A percentile compares a stretch with the other conserved stretches of the same genome.
Evolutionary conservation across 2,888 invertebrate species (phyloP).

Genomic region (Graphium colonna): DNA sequence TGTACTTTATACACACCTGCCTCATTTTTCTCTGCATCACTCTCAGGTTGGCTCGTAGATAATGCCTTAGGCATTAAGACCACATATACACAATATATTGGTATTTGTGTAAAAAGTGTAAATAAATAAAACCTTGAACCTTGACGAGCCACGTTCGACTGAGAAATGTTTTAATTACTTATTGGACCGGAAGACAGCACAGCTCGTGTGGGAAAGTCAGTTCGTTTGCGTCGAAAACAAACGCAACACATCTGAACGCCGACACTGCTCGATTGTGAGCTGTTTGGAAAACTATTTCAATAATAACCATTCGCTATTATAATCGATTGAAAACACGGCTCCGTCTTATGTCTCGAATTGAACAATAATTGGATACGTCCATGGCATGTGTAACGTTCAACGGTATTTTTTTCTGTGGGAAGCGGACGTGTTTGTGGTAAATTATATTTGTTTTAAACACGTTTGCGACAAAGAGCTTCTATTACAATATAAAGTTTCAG

Average conservation of each 20-base stretch:
- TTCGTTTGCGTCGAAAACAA: background rate
- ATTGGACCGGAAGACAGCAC: constrained; percentile 4
- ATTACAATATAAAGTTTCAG: too few relatives aligned
- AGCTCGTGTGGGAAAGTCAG: constrained; percentile 11
- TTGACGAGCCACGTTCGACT: too few relatives aligned
- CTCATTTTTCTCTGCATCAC: too few relatives aligned
- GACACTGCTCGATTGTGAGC: background rate
- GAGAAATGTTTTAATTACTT: constrained; percentile 11
- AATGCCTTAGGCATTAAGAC: too few relatives aligned
- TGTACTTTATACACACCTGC: too few relatives aligned
- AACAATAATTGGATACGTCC: background rate
- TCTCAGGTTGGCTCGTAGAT: too few relatives aligned
- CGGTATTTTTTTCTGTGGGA: background rate
- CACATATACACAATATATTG: too few relatives aligned
- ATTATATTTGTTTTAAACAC: background rate
- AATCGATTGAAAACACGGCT: constrained; percentile 11
- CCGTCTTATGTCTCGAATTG: background rate
- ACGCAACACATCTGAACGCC: background rate
- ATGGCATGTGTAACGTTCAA: background rate
- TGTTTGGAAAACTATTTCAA: background rate
- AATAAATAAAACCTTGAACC: too few relatives aligned
- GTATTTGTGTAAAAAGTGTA: too few relatives aligned
- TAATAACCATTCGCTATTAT: constrained; percentile 3
- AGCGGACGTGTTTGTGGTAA: background rate
- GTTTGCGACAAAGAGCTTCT: too few relatives aligned